phyloP scores from a whole-genome alignment of 2,113 vertebrate genomes.

The Clupea harengus region DNA sequence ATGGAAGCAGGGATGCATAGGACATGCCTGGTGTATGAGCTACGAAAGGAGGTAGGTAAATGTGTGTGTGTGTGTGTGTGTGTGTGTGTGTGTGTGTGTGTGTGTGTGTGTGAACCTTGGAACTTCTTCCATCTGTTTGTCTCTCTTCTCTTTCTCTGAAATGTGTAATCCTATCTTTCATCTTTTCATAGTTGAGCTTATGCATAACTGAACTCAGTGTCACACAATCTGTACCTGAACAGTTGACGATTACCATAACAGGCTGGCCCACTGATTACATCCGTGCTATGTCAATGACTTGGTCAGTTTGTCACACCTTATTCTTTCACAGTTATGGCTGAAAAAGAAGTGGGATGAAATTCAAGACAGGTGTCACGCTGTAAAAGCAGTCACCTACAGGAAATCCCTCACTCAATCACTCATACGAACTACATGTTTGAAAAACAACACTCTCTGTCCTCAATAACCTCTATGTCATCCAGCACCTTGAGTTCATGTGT shows the following conservation, averaged over 20 bases:
- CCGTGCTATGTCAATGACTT: neutral
- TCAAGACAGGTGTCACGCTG: neutral
- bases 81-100: conserved; percentile 12
- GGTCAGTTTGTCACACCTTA: neutral
- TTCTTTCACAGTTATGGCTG: neutral
- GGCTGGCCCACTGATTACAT: neutral
- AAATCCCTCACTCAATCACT: neutral
- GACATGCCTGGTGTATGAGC: conserved; percentile 76
- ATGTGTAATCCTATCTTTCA: neutral
- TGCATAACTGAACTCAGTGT: neutral
- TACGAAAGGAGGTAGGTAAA: conserved; percentile 80
- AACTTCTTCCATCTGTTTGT: neutral
- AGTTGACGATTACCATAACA: neutral
- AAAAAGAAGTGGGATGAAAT: neutral
- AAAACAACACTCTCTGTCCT: neutral
- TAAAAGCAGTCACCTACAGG: neutral
- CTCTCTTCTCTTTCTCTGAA: neutral
- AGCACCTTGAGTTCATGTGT: neutral
- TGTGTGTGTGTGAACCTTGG: neutral
- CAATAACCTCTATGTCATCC: neutral
- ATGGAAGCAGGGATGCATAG: conserved; percentile 80
- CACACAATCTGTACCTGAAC: neutral
- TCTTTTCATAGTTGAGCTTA: neutral
- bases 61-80: neutral
- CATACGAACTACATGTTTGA: neutral